Percentiles rank a stretch among this genome's conserved stretches.
These are phyloP conservation scores for Penaeus japonicus DNA, from an alignment of 1,140 invertebrate species.

Conservation along the genomic window DNA sequence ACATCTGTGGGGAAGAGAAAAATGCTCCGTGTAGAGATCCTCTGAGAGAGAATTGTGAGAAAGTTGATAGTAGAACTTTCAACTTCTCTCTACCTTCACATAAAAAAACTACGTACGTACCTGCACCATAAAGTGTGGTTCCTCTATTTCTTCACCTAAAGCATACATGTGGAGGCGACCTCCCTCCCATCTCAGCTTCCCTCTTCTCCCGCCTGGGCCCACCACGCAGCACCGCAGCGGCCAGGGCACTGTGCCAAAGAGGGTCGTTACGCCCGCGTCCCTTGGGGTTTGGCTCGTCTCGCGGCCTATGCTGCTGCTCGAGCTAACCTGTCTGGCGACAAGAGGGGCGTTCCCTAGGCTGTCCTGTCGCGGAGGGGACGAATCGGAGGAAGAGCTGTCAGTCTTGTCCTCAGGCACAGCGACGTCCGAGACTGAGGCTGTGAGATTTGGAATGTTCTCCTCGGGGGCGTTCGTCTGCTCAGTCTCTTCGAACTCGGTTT, in stretches of 20 bases:
- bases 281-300: neutral
- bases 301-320: neutral
- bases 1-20: neutral
- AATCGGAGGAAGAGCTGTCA: neutral
- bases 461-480: neutral
- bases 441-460: slow-evolving; percentile 16
- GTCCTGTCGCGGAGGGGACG: too few species aligned
- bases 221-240: slow-evolving; percentile 42
- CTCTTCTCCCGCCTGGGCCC: slow-evolving; percentile 21
- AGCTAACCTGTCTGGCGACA: too few species aligned
- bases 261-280: neutral
- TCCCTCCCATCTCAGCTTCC: slow-evolving; percentile 4
- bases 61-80: too few species aligned
- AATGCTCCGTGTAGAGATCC: neutral
- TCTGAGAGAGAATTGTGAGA: neutral
- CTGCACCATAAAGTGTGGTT: slow-evolving; percentile 47
- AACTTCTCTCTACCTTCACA: neutral
- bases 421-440: neutral
- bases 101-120: neutral
- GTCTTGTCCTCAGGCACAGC: neutral
- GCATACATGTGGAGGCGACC: slow-evolving; percentile 36
- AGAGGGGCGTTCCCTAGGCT: too few species aligned
- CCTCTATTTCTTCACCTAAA: slow-evolving; percentile 14
- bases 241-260: neutral
- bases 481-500: too few species aligned